Evolutionary conservation across 1,140 invertebrate genomes (phyloP).

Genomic region (Dufourea novaeangliae): DNA sequence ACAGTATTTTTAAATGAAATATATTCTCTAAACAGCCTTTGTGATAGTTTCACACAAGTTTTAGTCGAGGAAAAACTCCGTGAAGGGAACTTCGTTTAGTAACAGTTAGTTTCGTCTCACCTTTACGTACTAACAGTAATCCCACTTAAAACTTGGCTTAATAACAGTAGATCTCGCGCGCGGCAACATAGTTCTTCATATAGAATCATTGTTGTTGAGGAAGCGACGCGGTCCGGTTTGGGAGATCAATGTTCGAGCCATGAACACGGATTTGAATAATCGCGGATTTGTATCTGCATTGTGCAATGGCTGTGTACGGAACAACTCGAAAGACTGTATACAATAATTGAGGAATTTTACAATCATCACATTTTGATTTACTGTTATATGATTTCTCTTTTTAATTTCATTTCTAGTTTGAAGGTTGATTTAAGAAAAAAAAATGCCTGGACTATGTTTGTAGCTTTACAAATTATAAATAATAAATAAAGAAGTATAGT

Average conservation of each 20-base stretch:
- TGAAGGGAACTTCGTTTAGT: not conserved
- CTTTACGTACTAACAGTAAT: not conserved
- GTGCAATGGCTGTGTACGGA: no score
- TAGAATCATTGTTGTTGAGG: not conserved
- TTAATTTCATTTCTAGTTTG: no score
- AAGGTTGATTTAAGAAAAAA: no score
- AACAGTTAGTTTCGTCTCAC: not conserved
- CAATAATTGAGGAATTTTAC: no score
- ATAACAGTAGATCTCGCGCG: not conserved
- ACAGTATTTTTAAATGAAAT: not conserved
- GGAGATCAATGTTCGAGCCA: not conserved
- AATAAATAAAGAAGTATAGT: no score
- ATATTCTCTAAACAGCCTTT: not conserved
- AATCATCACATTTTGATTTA: no score
- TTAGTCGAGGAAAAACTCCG: not conserved
- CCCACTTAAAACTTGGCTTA: conserved; percentile 13
- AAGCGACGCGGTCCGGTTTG: not conserved
- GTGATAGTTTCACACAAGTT: not conserved
- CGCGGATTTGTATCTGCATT: not conserved
- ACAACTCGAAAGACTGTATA: no score
- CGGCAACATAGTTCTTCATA: not conserved
- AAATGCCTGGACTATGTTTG: no score
- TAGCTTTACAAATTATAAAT: no score
- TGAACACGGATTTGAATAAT: not conserved
- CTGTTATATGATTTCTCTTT: no score